Conservation (phyloP, 2,113 vertebrate genomes). For the Elaphurus davidianus region DNA sequence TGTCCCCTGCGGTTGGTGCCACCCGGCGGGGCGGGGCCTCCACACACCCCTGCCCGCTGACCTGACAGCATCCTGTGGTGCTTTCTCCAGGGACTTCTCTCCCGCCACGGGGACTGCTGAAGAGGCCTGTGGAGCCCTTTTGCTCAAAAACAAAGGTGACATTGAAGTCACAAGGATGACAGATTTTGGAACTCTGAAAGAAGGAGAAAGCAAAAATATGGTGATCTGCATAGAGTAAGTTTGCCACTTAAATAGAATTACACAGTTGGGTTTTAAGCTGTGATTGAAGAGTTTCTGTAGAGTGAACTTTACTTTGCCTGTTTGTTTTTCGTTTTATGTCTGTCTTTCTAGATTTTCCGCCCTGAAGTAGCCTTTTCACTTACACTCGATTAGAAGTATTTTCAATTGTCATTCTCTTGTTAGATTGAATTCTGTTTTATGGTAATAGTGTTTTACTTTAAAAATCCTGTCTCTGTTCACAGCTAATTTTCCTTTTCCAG, state of each 20-base stretch:
- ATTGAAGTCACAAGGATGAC: slow-evolving; percentile 85
- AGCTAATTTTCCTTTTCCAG: slow-evolving; percentile 77
- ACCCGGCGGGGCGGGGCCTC: rapidly evolving
- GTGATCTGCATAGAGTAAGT: slow-evolving; percentile 92
- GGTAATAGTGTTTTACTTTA: neutral
- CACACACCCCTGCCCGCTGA: rapidly evolving
- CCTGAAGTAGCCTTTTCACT: neutral
- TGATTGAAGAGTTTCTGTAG: neutral
- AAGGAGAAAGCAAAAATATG: slow-evolving; percentile 82
- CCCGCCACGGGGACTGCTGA: neutral
- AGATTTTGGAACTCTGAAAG: slow-evolving; percentile 87
- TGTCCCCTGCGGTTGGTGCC: rapidly evolving
- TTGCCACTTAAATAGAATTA: neutral
- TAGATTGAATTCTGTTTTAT: neutral
- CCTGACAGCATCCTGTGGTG: neutral
- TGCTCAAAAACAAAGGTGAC: slow-evolving; percentile 88
- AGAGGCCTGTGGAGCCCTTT: slow-evolving; percentile 54
- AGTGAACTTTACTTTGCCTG: neutral
- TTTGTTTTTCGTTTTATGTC: neutral
- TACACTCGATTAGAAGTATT: neutral
- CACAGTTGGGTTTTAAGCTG: neutral
- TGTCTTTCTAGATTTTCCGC: neutral
- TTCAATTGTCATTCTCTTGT: neutral
- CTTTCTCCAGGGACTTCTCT: neutral
- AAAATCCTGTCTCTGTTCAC: neutral